Percentiles rank a stretch among this genome's conserved stretches.
Evolutionary conservation across 2,797 vertebrate genomes (phyloP).

Genomic region (Enteromius treurensis): DNA sequence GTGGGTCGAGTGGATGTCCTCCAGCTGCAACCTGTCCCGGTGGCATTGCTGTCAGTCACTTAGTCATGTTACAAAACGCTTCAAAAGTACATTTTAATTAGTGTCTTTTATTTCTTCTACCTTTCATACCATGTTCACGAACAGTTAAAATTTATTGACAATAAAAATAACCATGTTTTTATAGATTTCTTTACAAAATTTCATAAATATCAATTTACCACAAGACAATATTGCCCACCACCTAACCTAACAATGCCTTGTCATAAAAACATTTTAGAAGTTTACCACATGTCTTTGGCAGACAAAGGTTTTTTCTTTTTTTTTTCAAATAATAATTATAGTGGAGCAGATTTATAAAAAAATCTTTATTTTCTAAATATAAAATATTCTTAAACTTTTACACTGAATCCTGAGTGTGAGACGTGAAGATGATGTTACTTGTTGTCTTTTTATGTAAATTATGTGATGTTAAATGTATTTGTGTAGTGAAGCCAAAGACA

Average conservation of each 20-base stretch:
- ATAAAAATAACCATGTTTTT: not conserved
- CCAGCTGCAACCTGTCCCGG: constrained; percentile 39
- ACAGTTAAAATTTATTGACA: not conserved
- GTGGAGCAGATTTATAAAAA: not conserved
- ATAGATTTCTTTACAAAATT: not conserved
- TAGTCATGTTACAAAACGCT: constrained; percentile 45
- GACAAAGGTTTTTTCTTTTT: not conserved
- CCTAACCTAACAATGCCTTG: not conserved
- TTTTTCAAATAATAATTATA: not conserved
- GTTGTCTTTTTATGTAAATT: too few relatives aligned
- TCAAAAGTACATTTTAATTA: constrained; percentile 15
- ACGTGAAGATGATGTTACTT: too few relatives aligned
- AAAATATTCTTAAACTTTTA: not conserved
- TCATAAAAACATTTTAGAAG: not conserved
- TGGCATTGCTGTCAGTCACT: constrained; percentile 31
- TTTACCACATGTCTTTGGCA: not conserved
- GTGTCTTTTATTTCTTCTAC: not conserved
- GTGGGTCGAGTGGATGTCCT: constrained; percentile 23
- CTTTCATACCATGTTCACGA: not conserved
- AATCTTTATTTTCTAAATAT: not conserved
- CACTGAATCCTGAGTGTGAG: too few relatives aligned
- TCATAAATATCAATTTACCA: not conserved
- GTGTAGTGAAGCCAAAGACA: too few relatives aligned
- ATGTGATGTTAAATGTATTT: too few relatives aligned
- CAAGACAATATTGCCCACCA: not conserved